These are phyloP conservation scores for Drosophila serrata DNA, from an alignment of 1,140 invertebrate species.

Conservation along the genomic window DNA sequence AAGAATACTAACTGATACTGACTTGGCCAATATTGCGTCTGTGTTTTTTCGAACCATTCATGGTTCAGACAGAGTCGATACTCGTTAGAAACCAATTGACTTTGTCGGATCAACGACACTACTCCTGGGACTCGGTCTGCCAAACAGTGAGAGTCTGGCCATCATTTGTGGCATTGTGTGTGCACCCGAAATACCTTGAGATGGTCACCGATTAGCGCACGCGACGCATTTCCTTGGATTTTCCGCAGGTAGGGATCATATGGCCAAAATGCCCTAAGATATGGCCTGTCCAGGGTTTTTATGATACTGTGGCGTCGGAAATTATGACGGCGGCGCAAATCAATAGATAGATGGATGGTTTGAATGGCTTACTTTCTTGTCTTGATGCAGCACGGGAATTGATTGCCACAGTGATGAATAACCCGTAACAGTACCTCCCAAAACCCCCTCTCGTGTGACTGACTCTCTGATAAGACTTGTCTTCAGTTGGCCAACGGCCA, in stretches of 20 bases:
- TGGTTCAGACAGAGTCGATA: conserved; percentile 22
- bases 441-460: neutral
- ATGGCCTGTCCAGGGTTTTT: conserved; percentile 9
- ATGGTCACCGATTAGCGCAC: conserved; percentile 48
- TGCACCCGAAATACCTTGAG: conserved; percentile 12
- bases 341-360: conserved; percentile 18
- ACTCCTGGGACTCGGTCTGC: conserved; percentile 6
- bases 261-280: neutral
- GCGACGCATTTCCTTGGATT: conserved; percentile 30
- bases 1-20: neutral
- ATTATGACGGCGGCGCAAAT: conserved; percentile 44
- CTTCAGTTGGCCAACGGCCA: conserved; percentile 19
- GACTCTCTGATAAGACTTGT: conserved; percentile 19
- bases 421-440: neutral
- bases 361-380: neutral
- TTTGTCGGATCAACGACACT: conserved; percentile 66
- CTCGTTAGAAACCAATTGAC: conserved; percentile 82
- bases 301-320: conserved; percentile 42
- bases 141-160: conserved; percentile 44
- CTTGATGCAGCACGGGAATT: conserved; percentile 28
- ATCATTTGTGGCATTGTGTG: conserved; percentile 62
- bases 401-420: conserved; percentile 41
- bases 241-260: conserved; percentile 43
- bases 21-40: neutral
- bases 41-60: conserved; percentile 16